Conservation (phyloP, 2,113 vertebrate genomes). For the Tringa solitaria region DNA sequence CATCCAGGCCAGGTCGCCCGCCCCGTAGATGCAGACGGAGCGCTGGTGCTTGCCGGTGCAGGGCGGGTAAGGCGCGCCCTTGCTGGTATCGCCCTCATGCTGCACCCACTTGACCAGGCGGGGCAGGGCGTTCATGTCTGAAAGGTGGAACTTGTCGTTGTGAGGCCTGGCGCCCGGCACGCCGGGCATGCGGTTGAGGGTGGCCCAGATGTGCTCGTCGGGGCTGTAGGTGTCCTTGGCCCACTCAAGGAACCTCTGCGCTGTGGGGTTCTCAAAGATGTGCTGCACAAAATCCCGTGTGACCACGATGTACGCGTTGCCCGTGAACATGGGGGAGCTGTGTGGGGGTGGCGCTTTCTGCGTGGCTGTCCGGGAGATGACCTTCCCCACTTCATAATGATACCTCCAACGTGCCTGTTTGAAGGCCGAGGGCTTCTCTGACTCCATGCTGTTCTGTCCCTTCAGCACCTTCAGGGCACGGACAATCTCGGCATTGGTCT, state of each 20-base stretch:
- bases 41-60: slow-evolving; percentile 81
- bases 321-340: slow-evolving; percentile 79
- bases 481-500: slow-evolving; percentile 89
- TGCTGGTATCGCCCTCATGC: slow-evolving; percentile 73
- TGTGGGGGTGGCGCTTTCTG: slow-evolving; percentile 78
- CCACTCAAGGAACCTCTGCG: slow-evolving; percentile 81
- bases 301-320: slow-evolving; percentile 85
- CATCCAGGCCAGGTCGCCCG: slow-evolving; percentile 86
- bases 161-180: slow-evolving; percentile 80
- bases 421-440: slow-evolving; percentile 57
- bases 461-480: slow-evolving; percentile 75
- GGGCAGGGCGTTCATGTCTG: slow-evolving; percentile 84
- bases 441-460: slow-evolving; percentile 87
- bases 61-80: slow-evolving; percentile 81
- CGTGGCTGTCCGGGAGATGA: not conserved
- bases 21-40: slow-evolving; percentile 83
- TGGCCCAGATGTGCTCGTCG: slow-evolving; percentile 93
- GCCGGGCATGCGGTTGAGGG: slow-evolving; percentile 80
- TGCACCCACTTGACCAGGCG: slow-evolving; percentile 85
- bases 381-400: slow-evolving; percentile 55
- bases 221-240: slow-evolving; percentile 91
- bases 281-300: slow-evolving; percentile 82
- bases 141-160: slow-evolving; percentile 77
- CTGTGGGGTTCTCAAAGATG: slow-evolving; percentile 66
- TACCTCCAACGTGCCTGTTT: slow-evolving; percentile 82